Evolutionary conservation across 2,113 vertebrate genomes (phyloP), one percentile per base, ranked within the genome.

Genomic region (Diphyllodes magnificus): DNA sequence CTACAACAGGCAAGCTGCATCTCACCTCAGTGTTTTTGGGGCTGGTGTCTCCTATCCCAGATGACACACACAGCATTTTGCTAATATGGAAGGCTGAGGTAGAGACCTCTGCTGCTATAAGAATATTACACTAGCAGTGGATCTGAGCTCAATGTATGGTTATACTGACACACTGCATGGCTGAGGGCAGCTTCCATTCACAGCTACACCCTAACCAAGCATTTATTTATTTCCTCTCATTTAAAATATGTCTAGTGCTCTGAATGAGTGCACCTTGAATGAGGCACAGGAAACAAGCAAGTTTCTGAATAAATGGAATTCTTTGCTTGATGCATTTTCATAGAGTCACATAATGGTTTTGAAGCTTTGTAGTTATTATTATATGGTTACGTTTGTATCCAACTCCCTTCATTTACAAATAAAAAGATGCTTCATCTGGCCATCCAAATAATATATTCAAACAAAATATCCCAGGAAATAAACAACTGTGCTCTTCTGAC

Each of bases 91-190:
- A 88, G 47, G 45, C 39, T 54, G 63, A 79, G n/a, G 57, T 33
- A 13, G 6, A 82, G 61, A 80, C 17, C 23, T 65, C 42, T 61
- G 27, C 28, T 56, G 33, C 61, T 39, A 0, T 18, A 73, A 37
- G 31, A 44, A 14, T 35, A 56, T 33, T 35, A 61, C 16, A 15
- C 20, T 28, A 53, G 19, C 42, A 64, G n/a, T 9, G 69, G 24
- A 18, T 68, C 33, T 84, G 10, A 75, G 66, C 51, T 77, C 35
- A n/a, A 1, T 7, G 15, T 37, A 24, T 3, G 8, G 35, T 40
- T 81, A 22, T 14, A 30, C 8, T 1, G 2, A 42, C 25, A n/a
- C 1, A 0, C 9, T 64, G 28, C 28, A 19, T 1, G 22, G 31
- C 37, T 79, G 73, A 50, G 20, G 18, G 28, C 33, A 45, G 63